Evolutionary conservation across 2,113 vertebrate species (phyloP).

Genomic region (Cebidichthys violaceus): DNA sequence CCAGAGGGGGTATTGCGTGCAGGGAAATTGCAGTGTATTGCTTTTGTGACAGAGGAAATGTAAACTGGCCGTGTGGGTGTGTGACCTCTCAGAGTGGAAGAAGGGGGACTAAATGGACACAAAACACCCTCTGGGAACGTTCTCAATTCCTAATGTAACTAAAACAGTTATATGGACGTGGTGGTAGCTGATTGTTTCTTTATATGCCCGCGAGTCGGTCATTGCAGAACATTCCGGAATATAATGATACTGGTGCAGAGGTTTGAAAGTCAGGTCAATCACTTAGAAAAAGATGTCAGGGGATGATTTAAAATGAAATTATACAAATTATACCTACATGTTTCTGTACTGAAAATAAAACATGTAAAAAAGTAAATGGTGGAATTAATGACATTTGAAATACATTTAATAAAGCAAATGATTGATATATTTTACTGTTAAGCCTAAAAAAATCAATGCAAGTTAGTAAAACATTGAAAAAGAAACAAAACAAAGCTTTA

Average conservation of each 20-base stretch:
- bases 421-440: not conserved
- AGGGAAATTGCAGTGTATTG: conserved; percentile 83
- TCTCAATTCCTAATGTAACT: conserved; percentile 73
- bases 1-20: conserved; percentile 83
- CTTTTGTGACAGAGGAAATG: conserved; percentile 84
- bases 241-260: conserved; percentile 30
- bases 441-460: not conserved
- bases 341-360: not conserved
- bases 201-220: conserved; percentile 44
- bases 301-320: not conserved
- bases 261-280: conserved; percentile 45
- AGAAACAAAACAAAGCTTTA: not conserved
- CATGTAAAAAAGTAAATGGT: not conserved
- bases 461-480: not conserved
- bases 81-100: conserved; percentile 80
- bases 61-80: conserved; percentile 82
- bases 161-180: conserved; percentile 63
- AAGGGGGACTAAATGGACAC: conserved; percentile 79
- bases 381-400: not conserved
- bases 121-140: conserved; percentile 83
- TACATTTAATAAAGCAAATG: not conserved
- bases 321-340: not conserved
- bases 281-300: not conserved
- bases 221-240: conserved; percentile 39
- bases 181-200: conserved; percentile 60